Base-by-base conservation (phyloP, 2,888 invertebrate genomes). In the Epirrhoe tristata region DNA sequence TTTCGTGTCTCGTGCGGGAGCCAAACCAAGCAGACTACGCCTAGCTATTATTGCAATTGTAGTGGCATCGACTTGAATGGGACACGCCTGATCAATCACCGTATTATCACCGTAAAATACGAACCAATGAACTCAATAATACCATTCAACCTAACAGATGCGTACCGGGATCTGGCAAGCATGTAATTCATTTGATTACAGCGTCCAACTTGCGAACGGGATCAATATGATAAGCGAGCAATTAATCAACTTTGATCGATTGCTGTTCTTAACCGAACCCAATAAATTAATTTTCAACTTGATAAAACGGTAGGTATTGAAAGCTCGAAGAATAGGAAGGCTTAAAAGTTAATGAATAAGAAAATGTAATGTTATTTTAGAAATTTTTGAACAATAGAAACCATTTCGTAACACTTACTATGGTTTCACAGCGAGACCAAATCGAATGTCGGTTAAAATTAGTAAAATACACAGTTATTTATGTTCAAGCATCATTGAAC, bases 171-270 rank as follows among this genome's bases (percentile, higher is more conserved):
- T 51, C 65, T 64, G 58, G 56, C 70, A 62, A 69, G 61, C 73
- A 59, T 59, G 73, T 72, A 73, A 75, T 72, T 73, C 71, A 72
- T 74, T 74, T 66, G 63, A 69, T 71, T 72, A 74, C 67, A 72
- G 55, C 70, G 62, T 66, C 63, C 69, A 57, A 70, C 69, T 69
- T 60, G 63, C 63, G 63, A 65, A 55, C 63, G 53, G 64, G 65
- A 72, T 72, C 71, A 67, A 69, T 64, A 63, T 77, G 82, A 82
- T 81, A 83, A 79, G 72, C 60, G 58, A 63, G 64, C 76, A 81
- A 83, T 84, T 84, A 81, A 81, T 83, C 82, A 81, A 70, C 66
- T 63, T 71, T 81, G 82, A 84, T 82, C 75, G 77, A 84, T 81
- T 76, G 70, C 70, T 34, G 72, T 70, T 76, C 78, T 67, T 72